Evolutionary conservation across 2,113 vertebrate species (phyloP).

Genomic region (Regulus satrapa): DNA sequence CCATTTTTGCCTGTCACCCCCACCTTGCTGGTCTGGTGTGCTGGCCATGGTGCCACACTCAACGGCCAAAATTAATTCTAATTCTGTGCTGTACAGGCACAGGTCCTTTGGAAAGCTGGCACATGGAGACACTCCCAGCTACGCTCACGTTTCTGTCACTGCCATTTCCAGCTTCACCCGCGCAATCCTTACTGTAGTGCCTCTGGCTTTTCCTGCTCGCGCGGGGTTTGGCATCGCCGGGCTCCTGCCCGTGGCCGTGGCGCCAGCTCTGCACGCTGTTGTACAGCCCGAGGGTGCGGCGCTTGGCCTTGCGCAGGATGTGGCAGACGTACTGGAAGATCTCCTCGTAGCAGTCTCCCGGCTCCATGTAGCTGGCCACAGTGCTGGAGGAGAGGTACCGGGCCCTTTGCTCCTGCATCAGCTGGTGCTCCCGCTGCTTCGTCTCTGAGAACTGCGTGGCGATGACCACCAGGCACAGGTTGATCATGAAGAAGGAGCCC

Average conservation of each 20-base stretch:
- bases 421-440: slow-evolving; percentile 95
- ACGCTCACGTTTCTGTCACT: background rate
- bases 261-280: slow-evolving; percentile 78
- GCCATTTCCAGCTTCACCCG: background rate
- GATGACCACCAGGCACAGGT: slow-evolving; percentile 97
- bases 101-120: background rate
- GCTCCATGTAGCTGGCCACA: slow-evolving; percentile 88
- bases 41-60: fast-evolving
- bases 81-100: background rate
- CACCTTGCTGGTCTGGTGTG: background rate
- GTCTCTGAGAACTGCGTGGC: slow-evolving; percentile 98
- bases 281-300: slow-evolving; percentile 80
- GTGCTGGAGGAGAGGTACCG: slow-evolving; percentile 91
- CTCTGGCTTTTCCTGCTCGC: slow-evolving; percentile 67
- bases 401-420: slow-evolving; percentile 96
- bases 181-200: slow-evolving; percentile 64
- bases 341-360: slow-evolving; percentile 94
- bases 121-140: background rate
- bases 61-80: background rate
- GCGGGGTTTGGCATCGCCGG: background rate
- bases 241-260: slow-evolving; percentile 67
- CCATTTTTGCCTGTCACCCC: background rate
- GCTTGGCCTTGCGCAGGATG: slow-evolving; percentile 85
- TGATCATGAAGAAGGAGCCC: slow-evolving; percentile 75
- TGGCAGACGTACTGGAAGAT: slow-evolving; percentile 95